phyloP scores from a whole-genome alignment of 2,888 invertebrate species.

The Clusia tigrina region DNA sequence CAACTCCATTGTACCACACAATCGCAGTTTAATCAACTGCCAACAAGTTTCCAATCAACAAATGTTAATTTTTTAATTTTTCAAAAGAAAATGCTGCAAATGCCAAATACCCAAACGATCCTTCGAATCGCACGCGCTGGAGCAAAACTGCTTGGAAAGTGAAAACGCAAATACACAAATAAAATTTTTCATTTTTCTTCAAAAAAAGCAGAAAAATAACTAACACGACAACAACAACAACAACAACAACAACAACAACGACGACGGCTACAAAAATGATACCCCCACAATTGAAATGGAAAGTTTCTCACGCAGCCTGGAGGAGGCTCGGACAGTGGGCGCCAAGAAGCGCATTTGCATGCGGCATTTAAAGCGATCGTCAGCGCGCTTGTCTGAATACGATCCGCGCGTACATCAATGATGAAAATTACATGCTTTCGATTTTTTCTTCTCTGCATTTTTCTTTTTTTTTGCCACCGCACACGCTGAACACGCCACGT shows the following conservation, averaged over 20 bases:
- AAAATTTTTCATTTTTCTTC: not conserved
- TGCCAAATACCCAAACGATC: not conserved
- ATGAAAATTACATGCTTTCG: not conserved
- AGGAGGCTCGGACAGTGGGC: not conserved
- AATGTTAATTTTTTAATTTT: not conserved
- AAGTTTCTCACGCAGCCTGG: conserved; percentile 7
- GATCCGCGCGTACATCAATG: not conserved
- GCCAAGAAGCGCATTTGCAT: not conserved
- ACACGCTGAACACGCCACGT: no score
- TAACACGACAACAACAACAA: conserved; percentile 25
- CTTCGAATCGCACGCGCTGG: not conserved
- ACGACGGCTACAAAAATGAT: conserved; percentile 9
- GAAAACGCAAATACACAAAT: not conserved
- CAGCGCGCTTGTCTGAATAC: not conserved
- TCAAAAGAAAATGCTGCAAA: not conserved
- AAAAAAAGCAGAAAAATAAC: not conserved
- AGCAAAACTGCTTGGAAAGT: not conserved
- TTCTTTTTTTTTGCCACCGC: not conserved
- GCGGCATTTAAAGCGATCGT: not conserved
- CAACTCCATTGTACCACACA: not conserved
- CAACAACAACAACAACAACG: conserved; percentile 15
- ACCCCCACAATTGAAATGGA: conserved; percentile 5
- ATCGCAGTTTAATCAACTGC: not conserved
- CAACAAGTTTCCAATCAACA: not conserved
- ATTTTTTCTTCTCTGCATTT: not conserved